Evolutionary conservation across 2,888 invertebrate species (phyloP), one percentile per base, ranked within the genome.

Genomic region (Panzeria rudis): DNA sequence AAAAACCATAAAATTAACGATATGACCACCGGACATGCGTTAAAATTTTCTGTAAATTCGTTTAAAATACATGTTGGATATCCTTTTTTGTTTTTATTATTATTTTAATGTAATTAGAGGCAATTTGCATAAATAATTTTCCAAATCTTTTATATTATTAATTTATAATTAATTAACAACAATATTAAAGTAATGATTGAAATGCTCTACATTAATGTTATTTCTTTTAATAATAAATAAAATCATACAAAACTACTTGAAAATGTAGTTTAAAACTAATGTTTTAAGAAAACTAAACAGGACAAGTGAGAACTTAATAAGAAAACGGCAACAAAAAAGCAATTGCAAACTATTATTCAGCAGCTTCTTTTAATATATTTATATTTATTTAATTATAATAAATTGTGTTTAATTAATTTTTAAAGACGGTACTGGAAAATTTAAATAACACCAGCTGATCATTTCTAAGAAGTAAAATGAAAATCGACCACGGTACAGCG

Each of bases 1-100:
- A 61, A 17, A n/a, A n/a, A n/a, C n/a, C n/a, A n/a, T 17, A 50
- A 62, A 61, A 44, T 50, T 64, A 56, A 44, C 25, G 0, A 72
- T 44, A 41, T 47, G 8, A 56, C 47, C 13, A 66, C 20, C 47
- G 35, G 72, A 61, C 69, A 52, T 61, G 15, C 38, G 2, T 35
- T 56, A 35, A 47, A 13, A 54, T 62, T 62, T 69, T 69, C 81
- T 81, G 52, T 81, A 75, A 81, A 81, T 75, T 81, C 17, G 54
- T 76, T 81, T 62, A 62, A 54, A 61, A 59, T 73, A 20, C 61
- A 64, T 69, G 20, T 59, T 50, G 15, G 20, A 17, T 23, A 4
- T 0, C 32, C 8, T 35, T 35, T 23, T 61, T 62, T 61, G 2
- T 3, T 38, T 38, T 38, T 11, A 1, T 0, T n/a, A 41, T 29